Evolutionary conservation across 64 coral and sea anemone genomes (phyloP), one percentile per base, ranked within the genome.

Genomic region (Montipora sp.): DNA sequence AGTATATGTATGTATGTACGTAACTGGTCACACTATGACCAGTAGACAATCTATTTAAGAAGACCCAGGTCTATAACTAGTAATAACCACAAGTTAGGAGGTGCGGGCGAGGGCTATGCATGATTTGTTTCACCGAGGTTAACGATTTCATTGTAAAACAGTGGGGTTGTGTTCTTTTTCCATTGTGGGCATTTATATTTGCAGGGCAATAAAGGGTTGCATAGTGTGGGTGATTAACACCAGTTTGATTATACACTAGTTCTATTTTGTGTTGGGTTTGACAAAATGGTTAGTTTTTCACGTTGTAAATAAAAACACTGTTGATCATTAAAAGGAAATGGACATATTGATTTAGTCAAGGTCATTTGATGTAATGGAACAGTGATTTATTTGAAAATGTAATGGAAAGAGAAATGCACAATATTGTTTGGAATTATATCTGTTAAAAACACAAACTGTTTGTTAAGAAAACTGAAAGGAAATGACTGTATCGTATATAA

Each of bases 401-500:
- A 77, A 77, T 46, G 47, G 27, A 77, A 77, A 77, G 75, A 49
- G 75, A 44, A 77, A 46, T 49, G 27, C 21, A 77, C 27, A 46
- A 46, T 77, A 77, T 49, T 49, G 75, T 49, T 77, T 77, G 13
- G 75, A 77, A 77, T 46, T 77, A 24, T 85, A 77, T 76, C 70
- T 88, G 72, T 88, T 88, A 77, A 88, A 87, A 87, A 75, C 66
- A 75, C 46, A 76, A 88, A 88, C 72, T 88, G 13, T 88, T 11
- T 75, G 47, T 87, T 20, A 87, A 75, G 69, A 87, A 87, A 55
- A 76, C 48, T 88, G 69, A 75, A 88, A 88, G 69, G 13, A 87
- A 67, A 67, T 67, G 63, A 67, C 63, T 67, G 63, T 67, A 67
- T 67, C 16, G 63, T 67, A 67, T 67, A 67, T 67, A 16, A 67